phyloP scores from a whole-genome alignment of 1,140 invertebrate species.

The Venturia canescens region DNA sequence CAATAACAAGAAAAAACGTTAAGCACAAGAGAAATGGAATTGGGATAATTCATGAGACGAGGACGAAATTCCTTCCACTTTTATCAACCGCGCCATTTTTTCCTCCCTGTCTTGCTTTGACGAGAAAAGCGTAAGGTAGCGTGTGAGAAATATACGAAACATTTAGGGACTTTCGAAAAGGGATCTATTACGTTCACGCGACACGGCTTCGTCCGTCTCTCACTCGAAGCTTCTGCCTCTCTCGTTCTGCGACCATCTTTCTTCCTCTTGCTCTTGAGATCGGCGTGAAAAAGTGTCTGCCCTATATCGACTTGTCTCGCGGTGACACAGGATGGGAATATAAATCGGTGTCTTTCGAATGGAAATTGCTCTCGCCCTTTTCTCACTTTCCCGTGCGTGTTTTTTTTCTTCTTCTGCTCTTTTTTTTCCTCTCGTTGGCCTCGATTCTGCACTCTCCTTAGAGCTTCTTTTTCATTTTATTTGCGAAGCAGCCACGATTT shows the following conservation, averaged over 20 bases:
- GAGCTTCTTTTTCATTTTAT: background rate
- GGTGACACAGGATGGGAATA: constrained; percentile 56
- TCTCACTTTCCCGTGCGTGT: constrained; percentile 30
- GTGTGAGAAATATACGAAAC: constrained; percentile 6
- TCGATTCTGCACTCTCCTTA: background rate
- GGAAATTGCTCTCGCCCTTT: constrained; percentile 60
- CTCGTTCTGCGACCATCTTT: too few relatives aligned
- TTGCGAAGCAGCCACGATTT: background rate
- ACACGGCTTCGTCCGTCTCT: background rate
- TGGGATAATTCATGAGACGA: background rate
- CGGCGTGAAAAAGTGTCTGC: constrained; percentile 4
- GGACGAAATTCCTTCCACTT: background rate
- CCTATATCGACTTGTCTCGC: constrained; percentile 3
- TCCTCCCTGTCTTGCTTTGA: background rate
- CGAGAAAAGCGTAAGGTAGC: background rate
- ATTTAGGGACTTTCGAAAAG: background rate
- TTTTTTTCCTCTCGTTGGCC: background rate
- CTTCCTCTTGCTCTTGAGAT: background rate
- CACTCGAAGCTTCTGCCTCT: too few relatives aligned
- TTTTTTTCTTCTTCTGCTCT: too few relatives aligned
- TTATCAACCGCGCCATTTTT: constrained; percentile 10
- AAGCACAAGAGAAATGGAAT: too few relatives aligned
- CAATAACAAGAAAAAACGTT: too few relatives aligned
- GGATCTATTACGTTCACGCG: constrained; percentile 20
- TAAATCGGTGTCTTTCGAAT: constrained; percentile 61